Evolutionary conservation across 2,113 vertebrate genomes (phyloP).

Genomic region (Aleadryas rufinucha): DNA sequence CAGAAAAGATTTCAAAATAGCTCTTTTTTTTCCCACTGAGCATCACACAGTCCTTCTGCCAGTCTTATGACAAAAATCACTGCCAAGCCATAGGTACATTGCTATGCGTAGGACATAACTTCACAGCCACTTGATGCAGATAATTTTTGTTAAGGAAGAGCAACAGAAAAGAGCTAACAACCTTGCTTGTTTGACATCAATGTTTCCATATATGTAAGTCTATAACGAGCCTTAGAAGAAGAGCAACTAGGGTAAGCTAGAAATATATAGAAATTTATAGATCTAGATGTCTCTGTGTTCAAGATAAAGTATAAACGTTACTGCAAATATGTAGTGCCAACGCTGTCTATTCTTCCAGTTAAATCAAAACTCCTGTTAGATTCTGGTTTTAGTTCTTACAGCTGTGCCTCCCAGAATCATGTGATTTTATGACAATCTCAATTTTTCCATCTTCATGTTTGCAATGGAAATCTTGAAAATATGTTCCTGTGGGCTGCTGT

Average conservation of each 20-base stretch:
- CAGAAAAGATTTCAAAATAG: neutral
- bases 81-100: neutral
- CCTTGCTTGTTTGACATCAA: neutral
- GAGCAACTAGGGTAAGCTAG: neutral
- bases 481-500: neutral
- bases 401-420: neutral
- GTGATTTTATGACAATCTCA: neutral
- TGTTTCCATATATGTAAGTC: neutral
- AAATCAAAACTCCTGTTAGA: neutral
- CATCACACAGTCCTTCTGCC: neutral
- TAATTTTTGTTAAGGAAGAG: neutral
- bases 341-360: neutral
- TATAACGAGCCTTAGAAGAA: neutral
- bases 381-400: neutral
- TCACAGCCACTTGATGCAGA: neutral
- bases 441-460: neutral
- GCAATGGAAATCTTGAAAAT: neutral
- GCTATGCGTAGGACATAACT: neutral
- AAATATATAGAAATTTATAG: neutral
- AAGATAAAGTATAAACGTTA: neutral
- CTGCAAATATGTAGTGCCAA: neutral
- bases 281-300: neutral
- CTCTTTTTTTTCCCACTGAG: neutral
- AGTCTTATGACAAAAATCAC: neutral
- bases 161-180: neutral